Evolutionary conservation across 2,888 invertebrate genomes (phyloP).

Genomic region (Sesia bembeciformis): DNA sequence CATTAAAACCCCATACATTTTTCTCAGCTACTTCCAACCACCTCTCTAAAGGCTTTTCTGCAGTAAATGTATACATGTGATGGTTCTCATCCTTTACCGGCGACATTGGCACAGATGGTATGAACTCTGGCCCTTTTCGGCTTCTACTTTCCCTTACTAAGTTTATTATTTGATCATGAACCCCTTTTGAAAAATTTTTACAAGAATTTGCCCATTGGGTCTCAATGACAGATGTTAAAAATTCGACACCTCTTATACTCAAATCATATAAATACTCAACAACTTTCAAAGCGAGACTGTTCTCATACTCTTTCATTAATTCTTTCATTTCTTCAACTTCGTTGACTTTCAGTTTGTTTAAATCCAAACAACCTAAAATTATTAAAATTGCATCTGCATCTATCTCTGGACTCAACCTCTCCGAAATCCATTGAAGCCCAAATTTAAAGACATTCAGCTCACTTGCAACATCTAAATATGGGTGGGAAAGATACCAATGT

Average conservation of each 20-base stretch:
- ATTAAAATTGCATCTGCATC: slow-evolving; percentile 45
- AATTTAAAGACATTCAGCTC: slow-evolving; percentile 53
- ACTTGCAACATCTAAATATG: slow-evolving; percentile 35
- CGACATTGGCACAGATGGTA: slow-evolving; percentile 41
- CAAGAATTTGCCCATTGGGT: slow-evolving; percentile 21
- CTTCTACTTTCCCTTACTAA: slow-evolving; percentile 30
- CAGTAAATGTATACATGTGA: slow-evolving; percentile 34
- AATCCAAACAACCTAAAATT: slow-evolving; percentile 47
- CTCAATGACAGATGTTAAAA: slow-evolving; percentile 17
- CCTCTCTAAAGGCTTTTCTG: slow-evolving; percentile 31
- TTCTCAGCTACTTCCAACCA: slow-evolving; percentile 53
- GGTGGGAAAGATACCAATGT: slow-evolving; percentile 59
- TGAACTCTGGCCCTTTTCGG: slow-evolving; percentile 24
- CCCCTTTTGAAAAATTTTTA: slow-evolving; percentile 37
- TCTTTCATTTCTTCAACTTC: slow-evolving; percentile 33
- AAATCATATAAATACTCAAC: slow-evolving; percentile 35
- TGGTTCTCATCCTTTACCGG: slow-evolving; percentile 27
- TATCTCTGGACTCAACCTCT: slow-evolving; percentile 19
- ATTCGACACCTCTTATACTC: slow-evolving; percentile 12
- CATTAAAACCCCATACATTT: slow-evolving; percentile 58
- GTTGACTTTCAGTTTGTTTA: slow-evolving; percentile 23
- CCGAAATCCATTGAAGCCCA: slow-evolving; percentile 46
- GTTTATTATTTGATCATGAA: slow-evolving; percentile 38
- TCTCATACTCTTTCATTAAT: slow-evolving; percentile 23
- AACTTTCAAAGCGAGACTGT: slow-evolving; percentile 39